Evolutionary conservation across 2,797 vertebrate species (phyloP).

Genomic region (Falco columbarius): DNA sequence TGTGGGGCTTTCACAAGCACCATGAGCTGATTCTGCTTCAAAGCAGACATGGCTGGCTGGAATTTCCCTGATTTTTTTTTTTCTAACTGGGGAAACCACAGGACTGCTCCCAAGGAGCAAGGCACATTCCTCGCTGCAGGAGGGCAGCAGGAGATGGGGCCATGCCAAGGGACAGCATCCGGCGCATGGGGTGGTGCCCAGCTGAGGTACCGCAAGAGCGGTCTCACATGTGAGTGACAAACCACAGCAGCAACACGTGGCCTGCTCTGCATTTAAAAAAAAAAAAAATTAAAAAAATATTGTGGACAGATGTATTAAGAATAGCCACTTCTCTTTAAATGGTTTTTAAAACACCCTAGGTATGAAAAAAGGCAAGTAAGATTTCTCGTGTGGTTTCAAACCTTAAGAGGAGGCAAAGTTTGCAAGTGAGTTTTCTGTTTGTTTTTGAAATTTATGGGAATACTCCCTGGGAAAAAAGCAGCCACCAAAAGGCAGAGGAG

Average conservation of each 20-base stretch:
- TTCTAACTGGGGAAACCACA: not conserved
- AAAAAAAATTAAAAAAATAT: not conserved
- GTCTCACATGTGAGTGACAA: not conserved
- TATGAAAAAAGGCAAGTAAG: not conserved
- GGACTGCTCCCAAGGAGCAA: not conserved
- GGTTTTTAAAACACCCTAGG: not conserved
- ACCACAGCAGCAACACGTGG: not conserved
- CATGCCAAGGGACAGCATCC: rapidly evolving
- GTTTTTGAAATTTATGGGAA: not conserved
- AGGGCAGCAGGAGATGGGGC: not conserved
- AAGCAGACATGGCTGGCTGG: rapidly evolving
- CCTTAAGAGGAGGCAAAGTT: not conserved
- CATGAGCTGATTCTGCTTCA: not conserved
- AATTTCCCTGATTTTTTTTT: not conserved
- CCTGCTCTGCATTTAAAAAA: not conserved
- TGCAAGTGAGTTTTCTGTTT: not conserved
- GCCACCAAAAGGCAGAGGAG: not conserved
- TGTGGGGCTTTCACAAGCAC: rapidly evolving
- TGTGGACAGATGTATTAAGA: not conserved
- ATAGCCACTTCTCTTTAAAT: not conserved
- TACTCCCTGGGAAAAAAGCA: not conserved
- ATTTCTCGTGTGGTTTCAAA: not conserved
- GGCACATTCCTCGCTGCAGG: not conserved
- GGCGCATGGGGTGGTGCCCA: rapidly evolving
- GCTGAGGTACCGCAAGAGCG: not conserved